phyloP scores from a whole-genome alignment of 2,797 vertebrate genomes.

The Clarias platycephalus region DNA sequence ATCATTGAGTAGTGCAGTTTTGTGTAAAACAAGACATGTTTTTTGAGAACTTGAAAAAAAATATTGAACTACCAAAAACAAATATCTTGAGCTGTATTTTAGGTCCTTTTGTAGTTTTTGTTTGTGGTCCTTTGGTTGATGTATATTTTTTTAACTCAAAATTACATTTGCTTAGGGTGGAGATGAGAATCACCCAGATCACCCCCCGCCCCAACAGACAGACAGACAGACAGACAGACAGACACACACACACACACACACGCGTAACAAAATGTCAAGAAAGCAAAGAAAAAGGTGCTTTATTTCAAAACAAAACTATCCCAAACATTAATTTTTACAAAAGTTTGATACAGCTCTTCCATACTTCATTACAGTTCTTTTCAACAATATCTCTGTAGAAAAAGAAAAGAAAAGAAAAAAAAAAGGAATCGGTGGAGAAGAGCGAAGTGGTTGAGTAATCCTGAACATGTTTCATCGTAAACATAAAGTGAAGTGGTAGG shows the following conservation, averaged over 20 bases:
- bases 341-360: constrained; percentile 64
- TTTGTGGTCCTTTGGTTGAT: background rate
- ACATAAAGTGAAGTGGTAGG: constrained; percentile 39
- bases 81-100: background rate
- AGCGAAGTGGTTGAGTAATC: constrained; percentile 33
- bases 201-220: background rate
- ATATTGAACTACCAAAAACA: background rate
- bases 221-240: too few species aligned
- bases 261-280: constrained; percentile 26
- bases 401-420: constrained; percentile 52
- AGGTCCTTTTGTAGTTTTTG: background rate
- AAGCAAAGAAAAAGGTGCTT: constrained; percentile 80
- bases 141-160: too few species aligned
- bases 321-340: constrained; percentile 66
- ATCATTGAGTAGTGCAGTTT: background rate
- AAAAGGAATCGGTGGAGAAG: constrained; percentile 60
- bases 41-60: background rate
- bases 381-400: constrained; percentile 61
- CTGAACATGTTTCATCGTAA: constrained; percentile 35
- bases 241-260: background rate
- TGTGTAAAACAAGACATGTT: background rate
- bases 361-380: constrained; percentile 17
- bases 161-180: too few species aligned
- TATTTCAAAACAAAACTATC: constrained; percentile 74
- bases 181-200: background rate